Evolutionary conservation across 2,113 vertebrate genomes (phyloP).

Genomic region (Embiotoca jacksoni): DNA sequence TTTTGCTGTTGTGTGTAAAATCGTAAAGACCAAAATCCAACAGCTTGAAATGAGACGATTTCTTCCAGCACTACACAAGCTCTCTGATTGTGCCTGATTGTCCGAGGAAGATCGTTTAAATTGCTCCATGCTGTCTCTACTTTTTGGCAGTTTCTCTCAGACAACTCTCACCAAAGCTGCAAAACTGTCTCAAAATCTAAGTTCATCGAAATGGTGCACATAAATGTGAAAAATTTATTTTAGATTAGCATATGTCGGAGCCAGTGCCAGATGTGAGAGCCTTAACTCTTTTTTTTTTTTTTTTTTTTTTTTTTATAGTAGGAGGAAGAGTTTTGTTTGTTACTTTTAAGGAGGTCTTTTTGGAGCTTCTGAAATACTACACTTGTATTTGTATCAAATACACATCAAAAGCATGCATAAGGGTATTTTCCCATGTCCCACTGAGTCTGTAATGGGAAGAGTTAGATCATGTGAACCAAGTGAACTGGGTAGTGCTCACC

Average conservation of each 20-base stretch:
- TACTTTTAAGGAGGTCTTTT: not conserved
- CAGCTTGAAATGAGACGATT: constrained; percentile 38
- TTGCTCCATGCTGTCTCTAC: constrained; percentile 32
- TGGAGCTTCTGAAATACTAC: not conserved
- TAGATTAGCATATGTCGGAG: not conserved
- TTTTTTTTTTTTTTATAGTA: not conserved
- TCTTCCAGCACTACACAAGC: constrained; percentile 41
- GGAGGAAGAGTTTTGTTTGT: not conserved
- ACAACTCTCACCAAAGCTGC: constrained; percentile 43
- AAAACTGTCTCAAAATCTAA: constrained; percentile 45
- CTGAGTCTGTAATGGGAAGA: constrained; percentile 15
- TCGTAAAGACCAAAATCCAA: constrained; percentile 29
- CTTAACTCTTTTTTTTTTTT: no score
- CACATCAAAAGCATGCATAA: not conserved
- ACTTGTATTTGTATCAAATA: not conserved
- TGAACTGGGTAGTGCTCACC: constrained; percentile 24
- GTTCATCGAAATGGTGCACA: constrained; percentile 1
- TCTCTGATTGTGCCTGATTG: constrained; percentile 58
- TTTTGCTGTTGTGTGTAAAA: constrained; percentile 44
- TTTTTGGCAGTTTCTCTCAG: constrained; percentile 17
- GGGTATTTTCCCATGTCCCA: not conserved
- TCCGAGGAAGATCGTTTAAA: constrained; percentile 48
- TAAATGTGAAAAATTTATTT: constrained; percentile 8
- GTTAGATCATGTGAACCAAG: constrained; percentile 13
- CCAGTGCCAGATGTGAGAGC: no score